phyloP scores from a whole-genome alignment of 2,888 invertebrate species.

The Hanleya hanleyi region DNA sequence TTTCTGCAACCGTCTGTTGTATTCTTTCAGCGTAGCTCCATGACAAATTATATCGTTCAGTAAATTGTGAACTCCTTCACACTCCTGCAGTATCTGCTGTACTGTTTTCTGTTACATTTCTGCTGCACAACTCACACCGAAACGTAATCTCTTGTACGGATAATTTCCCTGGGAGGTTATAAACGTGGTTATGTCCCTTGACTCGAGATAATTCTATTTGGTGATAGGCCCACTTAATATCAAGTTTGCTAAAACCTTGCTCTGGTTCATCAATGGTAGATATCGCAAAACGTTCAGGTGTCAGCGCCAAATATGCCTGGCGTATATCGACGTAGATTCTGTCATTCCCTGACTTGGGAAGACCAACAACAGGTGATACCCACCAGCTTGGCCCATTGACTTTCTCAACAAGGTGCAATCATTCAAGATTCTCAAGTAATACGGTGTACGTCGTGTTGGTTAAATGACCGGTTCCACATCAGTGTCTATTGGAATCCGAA shows the following conservation, averaged over 20 bases:
- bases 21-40: constrained; percentile 32
- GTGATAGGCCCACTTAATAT: constrained; percentile 8
- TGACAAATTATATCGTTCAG: constrained; percentile 39
- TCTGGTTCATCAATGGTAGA: background rate
- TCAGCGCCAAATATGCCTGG: no score
- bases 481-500: background rate
- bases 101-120: constrained; percentile 19
- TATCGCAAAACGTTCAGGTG: background rate
- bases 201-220: constrained; percentile 17
- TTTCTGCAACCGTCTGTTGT: constrained; percentile 25
- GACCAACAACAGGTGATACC: background rate
- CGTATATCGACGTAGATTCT: background rate
- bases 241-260: background rate
- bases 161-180: constrained; percentile 12
- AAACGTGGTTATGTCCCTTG: constrained; percentile 19
- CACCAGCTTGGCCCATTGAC: constrained; percentile 8
- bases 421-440: background rate
- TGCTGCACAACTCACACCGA: constrained; percentile 31
- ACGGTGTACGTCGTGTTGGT: background rate
- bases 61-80: constrained; percentile 22
- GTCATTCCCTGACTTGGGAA: background rate
- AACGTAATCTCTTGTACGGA: constrained; percentile 18
- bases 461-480: background rate
- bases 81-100: constrained; percentile 1
- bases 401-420: no score